phyloP scores from a whole-genome alignment of 2,113 vertebrate genomes.

The Dunckerocampus dactyliophorus region DNA sequence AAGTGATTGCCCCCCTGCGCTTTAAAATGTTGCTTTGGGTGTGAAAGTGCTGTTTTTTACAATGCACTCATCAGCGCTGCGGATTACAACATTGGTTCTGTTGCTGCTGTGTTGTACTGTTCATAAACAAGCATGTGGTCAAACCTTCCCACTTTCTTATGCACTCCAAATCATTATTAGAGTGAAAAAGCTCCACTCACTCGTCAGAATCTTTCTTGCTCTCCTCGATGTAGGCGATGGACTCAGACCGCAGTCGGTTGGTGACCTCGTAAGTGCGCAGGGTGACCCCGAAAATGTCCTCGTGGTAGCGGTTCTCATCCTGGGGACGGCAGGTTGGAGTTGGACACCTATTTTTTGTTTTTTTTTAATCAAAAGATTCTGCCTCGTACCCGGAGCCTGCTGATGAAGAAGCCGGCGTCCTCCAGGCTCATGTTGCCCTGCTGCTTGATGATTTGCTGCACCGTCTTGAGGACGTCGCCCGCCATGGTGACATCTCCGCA shows the following conservation, averaged over 20 bases:
- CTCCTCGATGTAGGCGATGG: slow-evolving; percentile 96
- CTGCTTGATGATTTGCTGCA: slow-evolving; percentile 86
- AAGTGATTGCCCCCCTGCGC: too few relatives aligned
- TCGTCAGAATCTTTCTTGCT: slow-evolving; percentile 96
- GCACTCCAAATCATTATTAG: too few relatives aligned
- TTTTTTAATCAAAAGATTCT: not conserved
- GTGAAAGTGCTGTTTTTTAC: too few relatives aligned
- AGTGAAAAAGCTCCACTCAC: slow-evolving; percentile 70
- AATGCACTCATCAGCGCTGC: not conserved
- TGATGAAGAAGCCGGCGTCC: slow-evolving; percentile 89
- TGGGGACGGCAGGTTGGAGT: slow-evolving; percentile 34
- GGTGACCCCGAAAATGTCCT: slow-evolving; percentile 98
- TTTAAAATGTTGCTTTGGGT: too few relatives aligned
- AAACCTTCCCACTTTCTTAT: too few relatives aligned
- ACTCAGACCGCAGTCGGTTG: slow-evolving; percentile 95
- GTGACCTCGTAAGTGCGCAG: slow-evolving; percentile 97
- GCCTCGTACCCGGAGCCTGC: slow-evolving; percentile 85
- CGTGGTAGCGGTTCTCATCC: slow-evolving; percentile 96
- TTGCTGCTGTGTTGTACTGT: too few relatives aligned
- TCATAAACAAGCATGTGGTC: too few relatives aligned
- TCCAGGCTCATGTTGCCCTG: slow-evolving; percentile 85
- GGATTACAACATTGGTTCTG: too few relatives aligned
- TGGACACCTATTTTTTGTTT: not conserved
- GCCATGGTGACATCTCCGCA: slow-evolving; percentile 98
- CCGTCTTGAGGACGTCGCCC: slow-evolving; percentile 89